Percentiles rank a stretch among this genome's conserved stretches.
These are phyloP conservation scores for Orthosia incerta DNA, from an alignment of 2,888 invertebrate genomes.

Conservation along the genomic window DNA sequence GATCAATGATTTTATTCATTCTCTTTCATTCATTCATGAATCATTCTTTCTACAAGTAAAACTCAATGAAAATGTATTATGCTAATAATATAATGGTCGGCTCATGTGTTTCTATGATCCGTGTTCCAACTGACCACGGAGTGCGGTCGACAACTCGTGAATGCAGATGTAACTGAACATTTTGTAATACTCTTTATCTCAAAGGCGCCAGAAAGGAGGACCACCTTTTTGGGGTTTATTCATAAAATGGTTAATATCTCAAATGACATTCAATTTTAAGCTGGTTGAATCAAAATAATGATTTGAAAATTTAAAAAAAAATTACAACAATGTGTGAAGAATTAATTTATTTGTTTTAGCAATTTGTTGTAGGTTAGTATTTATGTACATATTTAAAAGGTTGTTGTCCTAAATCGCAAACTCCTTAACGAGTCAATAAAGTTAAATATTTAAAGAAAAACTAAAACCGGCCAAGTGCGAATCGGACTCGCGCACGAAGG, in stretches of 20 bases:
- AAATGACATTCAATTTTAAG: constrained; percentile 2
- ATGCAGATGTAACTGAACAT: constrained; percentile 80
- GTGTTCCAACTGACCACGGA: constrained; percentile 67
- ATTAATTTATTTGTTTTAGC: too few relatives aligned
- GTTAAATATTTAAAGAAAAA: not conserved
- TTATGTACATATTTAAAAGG: not conserved
- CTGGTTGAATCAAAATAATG: not conserved
- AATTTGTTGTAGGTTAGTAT: not conserved
- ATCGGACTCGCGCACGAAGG: too few relatives aligned
- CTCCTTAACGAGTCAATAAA: not conserved
- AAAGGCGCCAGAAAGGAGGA: constrained; percentile 59
- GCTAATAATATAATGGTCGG: constrained; percentile 2
- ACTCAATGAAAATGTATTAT: not conserved
- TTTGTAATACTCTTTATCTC: constrained; percentile 72
- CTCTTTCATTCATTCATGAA: not conserved
- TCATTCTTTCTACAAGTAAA: not conserved
- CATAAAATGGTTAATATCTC: constrained; percentile 30
- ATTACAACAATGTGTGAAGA: too few relatives aligned
- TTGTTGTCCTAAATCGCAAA: constrained; percentile 9
- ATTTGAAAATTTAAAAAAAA: too few relatives aligned
- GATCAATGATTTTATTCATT: not conserved
- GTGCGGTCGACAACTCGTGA: constrained; percentile 76
- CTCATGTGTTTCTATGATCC: constrained; percentile 43
- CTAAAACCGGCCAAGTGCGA: too few relatives aligned
- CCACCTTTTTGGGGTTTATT: constrained; percentile 23